Conservation (phyloP, 2,797 vertebrate species). For the Silurus aristotelis region DNA sequence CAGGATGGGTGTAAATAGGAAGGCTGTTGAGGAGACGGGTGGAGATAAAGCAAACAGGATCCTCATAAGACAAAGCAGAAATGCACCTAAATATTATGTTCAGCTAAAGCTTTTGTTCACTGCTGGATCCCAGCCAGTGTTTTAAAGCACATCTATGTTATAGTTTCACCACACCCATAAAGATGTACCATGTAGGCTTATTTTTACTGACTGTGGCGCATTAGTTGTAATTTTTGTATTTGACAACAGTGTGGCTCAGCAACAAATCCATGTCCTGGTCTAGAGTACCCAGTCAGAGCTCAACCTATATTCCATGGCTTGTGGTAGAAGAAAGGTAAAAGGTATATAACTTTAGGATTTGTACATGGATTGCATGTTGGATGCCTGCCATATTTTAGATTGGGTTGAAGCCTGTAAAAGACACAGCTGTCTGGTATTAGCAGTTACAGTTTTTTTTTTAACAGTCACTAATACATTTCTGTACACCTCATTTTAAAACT, state of each 20-base stretch:
- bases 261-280: neutral
- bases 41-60: conserved; percentile 52
- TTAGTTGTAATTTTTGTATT: neutral
- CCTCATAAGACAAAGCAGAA: conserved; percentile 24
- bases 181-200: neutral
- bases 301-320: neutral
- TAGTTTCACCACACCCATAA: neutral
- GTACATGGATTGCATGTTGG: neutral
- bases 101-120: neutral
- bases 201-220: neutral
- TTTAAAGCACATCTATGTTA: neutral
- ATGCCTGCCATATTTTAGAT: neutral
- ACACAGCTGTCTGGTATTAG: neutral
- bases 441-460: neutral
- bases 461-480: neutral
- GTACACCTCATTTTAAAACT: neutral
- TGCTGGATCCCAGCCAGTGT: neutral
- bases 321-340: neutral
- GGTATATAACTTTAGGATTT: neutral
- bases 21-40: conserved; percentile 29
- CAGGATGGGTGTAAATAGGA: conserved; percentile 52
- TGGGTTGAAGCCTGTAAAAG: neutral
- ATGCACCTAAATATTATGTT: conserved; percentile 9
- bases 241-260: neutral
- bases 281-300: no score